Evolutionary conservation across 2,888 invertebrate genomes (phyloP).

Genomic region (Auanema freiburgensis): DNA sequence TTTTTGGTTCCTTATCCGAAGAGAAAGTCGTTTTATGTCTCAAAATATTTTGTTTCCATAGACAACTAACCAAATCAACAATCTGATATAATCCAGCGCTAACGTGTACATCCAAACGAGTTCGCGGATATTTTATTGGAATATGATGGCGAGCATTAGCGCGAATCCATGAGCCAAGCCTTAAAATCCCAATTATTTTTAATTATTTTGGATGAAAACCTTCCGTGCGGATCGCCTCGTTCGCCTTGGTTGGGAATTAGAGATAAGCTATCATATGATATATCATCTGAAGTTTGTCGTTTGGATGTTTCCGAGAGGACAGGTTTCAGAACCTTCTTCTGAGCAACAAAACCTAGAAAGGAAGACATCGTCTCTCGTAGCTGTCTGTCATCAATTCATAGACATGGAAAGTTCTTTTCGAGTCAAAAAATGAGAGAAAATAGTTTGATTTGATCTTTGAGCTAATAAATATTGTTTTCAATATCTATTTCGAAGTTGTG

Average conservation of each 20-base stretch:
- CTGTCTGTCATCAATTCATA: no score
- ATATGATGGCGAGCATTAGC: slow-evolving; percentile 36
- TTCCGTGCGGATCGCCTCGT: slow-evolving; percentile 22
- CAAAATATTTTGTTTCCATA: background rate
- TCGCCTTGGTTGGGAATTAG: background rate
- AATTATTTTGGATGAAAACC: slow-evolving; percentile 2
- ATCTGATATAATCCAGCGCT: slow-evolving; percentile 61
- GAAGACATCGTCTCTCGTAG: background rate
- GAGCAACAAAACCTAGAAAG: slow-evolving; percentile 10
- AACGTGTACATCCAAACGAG: slow-evolving; percentile 54
- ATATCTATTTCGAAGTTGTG: no score
- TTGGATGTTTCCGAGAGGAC: slow-evolving; percentile 1
- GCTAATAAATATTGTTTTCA: no score
- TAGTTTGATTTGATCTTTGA: no score
- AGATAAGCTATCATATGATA: no score
- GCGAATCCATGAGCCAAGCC: slow-evolving; percentile 33
- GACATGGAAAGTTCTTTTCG: no score
- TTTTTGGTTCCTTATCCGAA: background rate
- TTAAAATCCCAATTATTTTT: slow-evolving; percentile 10
- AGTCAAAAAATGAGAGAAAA: no score
- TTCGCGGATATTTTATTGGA: slow-evolving; percentile 39
- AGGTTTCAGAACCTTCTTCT: slow-evolving; percentile 16
- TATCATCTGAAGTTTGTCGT: no score
- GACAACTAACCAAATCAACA: slow-evolving; percentile 57
- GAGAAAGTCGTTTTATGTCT: background rate